A percentile compares a stretch with the other conserved stretches of the same genome.
Conservation (phyloP, 2,113 vertebrate species). For the Pluvianellus socialis region DNA sequence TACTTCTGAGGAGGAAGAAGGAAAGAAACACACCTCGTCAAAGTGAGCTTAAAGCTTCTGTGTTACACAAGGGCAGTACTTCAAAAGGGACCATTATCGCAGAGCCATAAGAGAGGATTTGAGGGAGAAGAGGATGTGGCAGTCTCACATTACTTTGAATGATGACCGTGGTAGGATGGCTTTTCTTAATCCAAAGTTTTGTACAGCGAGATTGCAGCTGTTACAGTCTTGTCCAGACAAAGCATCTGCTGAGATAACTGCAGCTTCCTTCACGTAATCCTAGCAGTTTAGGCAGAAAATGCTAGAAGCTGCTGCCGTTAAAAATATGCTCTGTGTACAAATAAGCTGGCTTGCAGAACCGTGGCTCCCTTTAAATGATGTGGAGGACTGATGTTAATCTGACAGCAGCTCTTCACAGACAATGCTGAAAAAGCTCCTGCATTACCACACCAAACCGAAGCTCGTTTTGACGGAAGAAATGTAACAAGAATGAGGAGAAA, state of each 20-base stretch:
- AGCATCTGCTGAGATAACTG: background rate
- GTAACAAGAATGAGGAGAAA: background rate
- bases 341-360: background rate
- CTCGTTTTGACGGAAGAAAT: background rate
- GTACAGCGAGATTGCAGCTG: background rate
- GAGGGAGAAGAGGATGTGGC: background rate
- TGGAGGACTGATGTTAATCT: background rate
- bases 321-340: background rate
- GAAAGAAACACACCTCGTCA: background rate
- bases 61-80: background rate
- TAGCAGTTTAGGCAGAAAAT: conserved; percentile 1
- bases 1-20: background rate
- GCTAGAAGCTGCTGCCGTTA: background rate
- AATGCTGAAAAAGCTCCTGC: conserved; percentile 27
- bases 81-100: background rate
- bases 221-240: background rate
- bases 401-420: background rate
- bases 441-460: background rate
- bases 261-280: conserved; percentile 6
- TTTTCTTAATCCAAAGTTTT: background rate
- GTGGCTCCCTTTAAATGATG: background rate
- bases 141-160: background rate
- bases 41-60: background rate
- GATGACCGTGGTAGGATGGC: background rate
- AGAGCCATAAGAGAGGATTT: background rate